Evolutionary conservation across 2,888 invertebrate species (phyloP), one percentile per base, ranked within the genome.

Genomic region (Stegophylla sp.): DNA sequence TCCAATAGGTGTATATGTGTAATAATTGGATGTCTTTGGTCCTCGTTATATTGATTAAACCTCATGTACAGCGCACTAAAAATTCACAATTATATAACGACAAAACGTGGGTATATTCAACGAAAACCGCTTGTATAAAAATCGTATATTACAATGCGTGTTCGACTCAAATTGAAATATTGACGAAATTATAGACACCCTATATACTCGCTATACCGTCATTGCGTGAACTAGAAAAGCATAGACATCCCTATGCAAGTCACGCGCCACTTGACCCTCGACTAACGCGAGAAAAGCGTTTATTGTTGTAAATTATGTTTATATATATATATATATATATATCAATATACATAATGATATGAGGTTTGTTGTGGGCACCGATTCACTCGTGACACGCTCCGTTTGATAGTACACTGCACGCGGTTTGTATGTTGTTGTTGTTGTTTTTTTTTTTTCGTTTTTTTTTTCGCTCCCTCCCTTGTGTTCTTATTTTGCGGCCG

Each of bases 221-320:
- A 43, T 41, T 41, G 43, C 26, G n/a, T 1, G 13, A 34, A 45
- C 59, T 12, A 43, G 59, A 61, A 73, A 73, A 61, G n/a, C 41
- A 13, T 34, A 48, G 28, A 61, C 61, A 28, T 20, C 73, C 45
- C 61, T 61, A 17, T 48, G 23, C 64, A 23, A 48, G 79, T 69
- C 79, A 79, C 79, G 79, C 79, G 79, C 61, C 79, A 79, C 59
- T 69, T 69, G 69, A 79, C 79, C 79, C 79, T 48, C 69, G 34
- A 61, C n/a, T 28, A n/a, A 20, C 23, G 23, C 64, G 75, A 64
- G 64, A 75, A 75, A 75, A 74, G 10, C 63, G 63, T 64, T 75
- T 75, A 64, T 75, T 41, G 61, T 63, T 74, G 61, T 63, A 63
- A 74, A 74, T 48, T 63, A 74, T 63, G 61, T 63, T 43, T 59